Evolutionary conservation across 2,888 invertebrate species (phyloP).

Genomic region (Caradrina kadenii): DNA sequence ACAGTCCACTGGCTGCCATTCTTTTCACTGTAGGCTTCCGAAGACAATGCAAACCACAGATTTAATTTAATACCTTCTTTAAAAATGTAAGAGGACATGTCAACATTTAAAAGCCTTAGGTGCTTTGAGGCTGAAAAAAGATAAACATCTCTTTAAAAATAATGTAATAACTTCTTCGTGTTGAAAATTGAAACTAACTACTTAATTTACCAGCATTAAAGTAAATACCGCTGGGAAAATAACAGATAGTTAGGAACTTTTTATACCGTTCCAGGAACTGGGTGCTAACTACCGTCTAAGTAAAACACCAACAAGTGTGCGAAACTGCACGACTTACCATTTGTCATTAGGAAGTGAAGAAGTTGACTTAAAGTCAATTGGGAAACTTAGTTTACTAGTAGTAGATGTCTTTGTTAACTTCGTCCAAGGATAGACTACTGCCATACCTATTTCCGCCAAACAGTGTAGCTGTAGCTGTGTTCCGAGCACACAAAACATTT

Average conservation of each 20-base stretch:
- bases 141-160: background rate
- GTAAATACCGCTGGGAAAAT: constrained; percentile 39
- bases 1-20: constrained; percentile 42
- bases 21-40: constrained; percentile 28
- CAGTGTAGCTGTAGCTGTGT: background rate
- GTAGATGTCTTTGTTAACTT: background rate
- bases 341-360: constrained; percentile 21
- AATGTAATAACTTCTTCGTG: constrained; percentile 12
- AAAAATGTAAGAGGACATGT: background rate
- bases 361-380: constrained; percentile 17
- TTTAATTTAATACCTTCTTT: constrained; percentile 19
- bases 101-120: background rate
- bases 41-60: constrained; percentile 16
- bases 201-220: constrained; percentile 32
- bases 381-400: background rate
- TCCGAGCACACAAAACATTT: background rate
- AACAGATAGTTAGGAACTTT: constrained; percentile 34
- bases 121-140: background rate
- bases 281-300: constrained; percentile 22
- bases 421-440: background rate
- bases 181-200: constrained; percentile 36
- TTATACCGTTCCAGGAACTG: constrained; percentile 30
- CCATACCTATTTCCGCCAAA: background rate
- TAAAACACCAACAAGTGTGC: constrained; percentile 45
- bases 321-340: constrained; percentile 24